Evolutionary conservation across 1,140 invertebrate species (phyloP).

Genomic region (Dinothrombium tinctorium): DNA sequence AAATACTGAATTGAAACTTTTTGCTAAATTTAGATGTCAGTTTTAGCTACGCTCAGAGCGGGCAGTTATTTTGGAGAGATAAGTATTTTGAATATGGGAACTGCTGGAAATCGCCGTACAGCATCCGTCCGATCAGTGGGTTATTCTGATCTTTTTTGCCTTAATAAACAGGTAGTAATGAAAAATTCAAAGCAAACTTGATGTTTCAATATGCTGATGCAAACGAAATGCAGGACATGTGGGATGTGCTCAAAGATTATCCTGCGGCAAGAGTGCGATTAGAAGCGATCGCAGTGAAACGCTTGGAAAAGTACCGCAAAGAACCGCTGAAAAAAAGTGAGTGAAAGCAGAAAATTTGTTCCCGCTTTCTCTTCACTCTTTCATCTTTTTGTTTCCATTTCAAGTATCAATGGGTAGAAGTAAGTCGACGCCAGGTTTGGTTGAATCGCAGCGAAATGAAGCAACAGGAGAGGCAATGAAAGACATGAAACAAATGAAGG

Average conservation of each 20-base stretch:
- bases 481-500: constrained; percentile 29
- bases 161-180: constrained; percentile 84
- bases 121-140: constrained; percentile 88
- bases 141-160: constrained; percentile 92
- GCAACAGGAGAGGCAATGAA: not conserved
- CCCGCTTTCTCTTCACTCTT: not conserved
- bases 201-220: too few species aligned
- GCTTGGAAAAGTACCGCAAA: constrained; percentile 82
- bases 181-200: too few species aligned
- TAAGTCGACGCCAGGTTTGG: constrained; percentile 75
- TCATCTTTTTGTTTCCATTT: constrained; percentile 16
- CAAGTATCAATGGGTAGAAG: constrained; percentile 75
- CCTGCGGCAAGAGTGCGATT: constrained; percentile 79
- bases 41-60: constrained; percentile 72
- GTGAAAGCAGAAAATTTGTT: constrained; percentile 5
- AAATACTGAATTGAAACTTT: too few species aligned
- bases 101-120: constrained; percentile 87
- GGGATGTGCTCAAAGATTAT: constrained; percentile 97
- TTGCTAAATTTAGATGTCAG: not conserved
- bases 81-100: constrained; percentile 91
- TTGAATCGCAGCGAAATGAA: constrained; percentile 48
- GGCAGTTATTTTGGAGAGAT: constrained; percentile 99
- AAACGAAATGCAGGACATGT: constrained; percentile 85
- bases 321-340: constrained; percentile 70
- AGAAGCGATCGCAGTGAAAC: constrained; percentile 90